Evolutionary conservation across 2,113 vertebrate genomes (phyloP).

Genomic region (Semnornis frantzii): DNA sequence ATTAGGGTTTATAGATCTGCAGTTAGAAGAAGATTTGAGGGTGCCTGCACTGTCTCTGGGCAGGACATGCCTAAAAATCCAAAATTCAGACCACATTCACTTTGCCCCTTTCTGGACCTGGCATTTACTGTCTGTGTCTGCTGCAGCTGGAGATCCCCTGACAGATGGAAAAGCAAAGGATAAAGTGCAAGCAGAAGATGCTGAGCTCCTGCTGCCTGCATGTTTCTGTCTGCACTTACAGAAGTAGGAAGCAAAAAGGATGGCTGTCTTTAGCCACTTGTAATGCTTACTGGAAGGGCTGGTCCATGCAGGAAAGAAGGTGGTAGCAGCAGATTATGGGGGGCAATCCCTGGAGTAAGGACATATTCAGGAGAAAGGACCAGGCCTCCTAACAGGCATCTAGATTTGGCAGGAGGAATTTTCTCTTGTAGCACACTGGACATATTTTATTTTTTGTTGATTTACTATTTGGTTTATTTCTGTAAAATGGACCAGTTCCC

Average conservation of each 20-base stretch:
- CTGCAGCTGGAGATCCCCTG: neutral
- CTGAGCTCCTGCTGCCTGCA: neutral
- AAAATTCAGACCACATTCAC: neutral
- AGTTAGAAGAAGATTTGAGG: neutral
- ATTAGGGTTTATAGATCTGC: neutral
- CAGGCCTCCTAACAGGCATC: neutral
- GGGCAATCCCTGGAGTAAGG: neutral
- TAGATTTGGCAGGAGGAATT: neutral
- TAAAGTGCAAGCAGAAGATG: neutral
- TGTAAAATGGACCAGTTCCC: neutral
- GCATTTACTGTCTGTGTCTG: neutral
- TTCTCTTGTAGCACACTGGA: neutral
- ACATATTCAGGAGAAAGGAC: neutral
- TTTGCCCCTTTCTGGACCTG: neutral
- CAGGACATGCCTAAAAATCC: neutral
- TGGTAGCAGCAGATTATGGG: neutral
- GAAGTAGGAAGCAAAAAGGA: neutral
- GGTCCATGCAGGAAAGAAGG: neutral
- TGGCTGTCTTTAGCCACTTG: neutral
- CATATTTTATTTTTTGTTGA: neutral
- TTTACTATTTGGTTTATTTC: neutral
- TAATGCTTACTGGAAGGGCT: neutral
- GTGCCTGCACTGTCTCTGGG: neutral
- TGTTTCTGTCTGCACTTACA: neutral
- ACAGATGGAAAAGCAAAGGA: neutral